Evolutionary conservation across 2,797 vertebrate genomes (phyloP).

Genomic region (Clarias pachynema): DNA sequence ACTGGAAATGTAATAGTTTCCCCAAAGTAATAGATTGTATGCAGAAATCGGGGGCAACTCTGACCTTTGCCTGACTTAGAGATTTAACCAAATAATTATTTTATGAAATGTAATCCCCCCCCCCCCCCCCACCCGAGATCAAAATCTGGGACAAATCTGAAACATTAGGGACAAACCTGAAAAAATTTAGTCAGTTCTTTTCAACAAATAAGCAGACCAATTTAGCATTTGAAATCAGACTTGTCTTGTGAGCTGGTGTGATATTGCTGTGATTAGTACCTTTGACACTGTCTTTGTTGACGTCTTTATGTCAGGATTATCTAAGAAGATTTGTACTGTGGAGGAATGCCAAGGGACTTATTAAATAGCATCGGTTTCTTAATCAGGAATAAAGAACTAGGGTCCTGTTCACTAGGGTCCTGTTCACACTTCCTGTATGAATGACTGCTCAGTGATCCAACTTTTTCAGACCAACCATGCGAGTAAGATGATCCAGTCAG

Average conservation of each 20-base stretch:
- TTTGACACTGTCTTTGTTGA: conserved; percentile 48
- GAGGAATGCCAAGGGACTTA: background rate
- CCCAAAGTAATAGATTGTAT: background rate
- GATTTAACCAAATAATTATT: background rate
- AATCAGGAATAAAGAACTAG: background rate
- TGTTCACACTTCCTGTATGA: conserved; percentile 1
- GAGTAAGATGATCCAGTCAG: conserved; percentile 9
- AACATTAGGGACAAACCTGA: background rate
- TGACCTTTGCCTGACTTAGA: background rate
- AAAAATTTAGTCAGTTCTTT: background rate
- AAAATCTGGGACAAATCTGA: background rate
- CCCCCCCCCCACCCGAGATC: too few relatives aligned
- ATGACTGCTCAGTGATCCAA: background rate
- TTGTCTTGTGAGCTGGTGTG: conserved; percentile 35
- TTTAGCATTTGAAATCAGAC: conserved; percentile 60
- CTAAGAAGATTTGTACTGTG: background rate
- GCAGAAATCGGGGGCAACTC: background rate
- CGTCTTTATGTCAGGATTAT: conserved; percentile 48
- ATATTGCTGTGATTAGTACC: conserved; percentile 50
- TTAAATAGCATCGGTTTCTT: background rate
- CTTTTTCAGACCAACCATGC: background rate
- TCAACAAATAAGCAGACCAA: background rate
- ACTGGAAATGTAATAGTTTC: background rate
- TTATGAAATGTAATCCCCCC: background rate
- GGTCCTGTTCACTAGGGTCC: background rate